phyloP scores from a whole-genome alignment of 2,113 vertebrate genomes.

The Oreotragus oreotragus region DNA sequence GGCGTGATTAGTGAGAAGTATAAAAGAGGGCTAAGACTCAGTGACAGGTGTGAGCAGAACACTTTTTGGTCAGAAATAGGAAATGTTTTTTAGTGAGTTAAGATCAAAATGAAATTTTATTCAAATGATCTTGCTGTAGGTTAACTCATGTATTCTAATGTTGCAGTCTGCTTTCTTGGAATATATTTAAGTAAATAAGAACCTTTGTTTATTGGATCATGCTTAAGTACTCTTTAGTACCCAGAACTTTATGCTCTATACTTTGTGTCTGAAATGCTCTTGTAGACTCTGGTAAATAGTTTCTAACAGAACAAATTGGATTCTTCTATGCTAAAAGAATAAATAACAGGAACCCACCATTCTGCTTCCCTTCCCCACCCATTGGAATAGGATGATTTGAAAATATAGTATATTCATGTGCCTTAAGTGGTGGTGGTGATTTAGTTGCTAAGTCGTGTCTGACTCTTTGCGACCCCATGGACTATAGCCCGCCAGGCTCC shows the following conservation, averaged over 20 bases:
- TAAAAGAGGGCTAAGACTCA: neutral
- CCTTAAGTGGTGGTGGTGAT: neutral
- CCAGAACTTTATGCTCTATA: neutral
- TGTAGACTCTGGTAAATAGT: neutral
- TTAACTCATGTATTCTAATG: conserved; percentile 21
- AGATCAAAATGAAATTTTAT: neutral
- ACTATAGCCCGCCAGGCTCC: neutral
- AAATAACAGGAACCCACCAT: conserved; percentile 10
- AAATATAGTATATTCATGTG: neutral
- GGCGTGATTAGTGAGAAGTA: no score
- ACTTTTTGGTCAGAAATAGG: neutral
- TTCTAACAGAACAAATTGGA: conserved; percentile 14
- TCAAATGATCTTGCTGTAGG: neutral
- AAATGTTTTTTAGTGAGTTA: neutral
- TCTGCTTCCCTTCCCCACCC: neutral
- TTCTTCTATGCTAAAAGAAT: neutral
- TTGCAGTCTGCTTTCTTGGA: neutral
- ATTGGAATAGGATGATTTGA: neutral
- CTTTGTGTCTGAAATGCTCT: neutral
- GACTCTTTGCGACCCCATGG: neutral
- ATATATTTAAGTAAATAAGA: conserved; percentile 27
- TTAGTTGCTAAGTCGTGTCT: neutral
- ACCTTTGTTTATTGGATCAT: neutral
- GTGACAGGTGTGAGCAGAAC: neutral
- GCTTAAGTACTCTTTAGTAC: neutral